phyloP scores from a whole-genome alignment of 2,888 invertebrate species.

The Yponomeuta sedellus region DNA sequence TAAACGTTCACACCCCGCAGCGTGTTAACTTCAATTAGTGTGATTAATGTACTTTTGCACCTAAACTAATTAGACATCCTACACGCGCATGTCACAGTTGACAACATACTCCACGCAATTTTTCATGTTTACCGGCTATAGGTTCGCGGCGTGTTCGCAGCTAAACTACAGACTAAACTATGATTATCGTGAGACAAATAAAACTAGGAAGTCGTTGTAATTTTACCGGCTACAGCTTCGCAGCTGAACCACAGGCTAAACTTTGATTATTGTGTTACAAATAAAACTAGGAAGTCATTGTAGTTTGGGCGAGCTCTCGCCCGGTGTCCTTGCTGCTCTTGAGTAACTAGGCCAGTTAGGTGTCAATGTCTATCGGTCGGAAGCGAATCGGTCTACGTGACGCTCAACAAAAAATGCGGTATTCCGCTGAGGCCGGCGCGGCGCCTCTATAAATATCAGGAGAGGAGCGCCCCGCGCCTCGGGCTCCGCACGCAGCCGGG shows the following conservation, averaged over 20 bases:
- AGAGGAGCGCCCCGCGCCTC: slow-evolving; percentile 31
- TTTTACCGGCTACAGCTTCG: not conserved
- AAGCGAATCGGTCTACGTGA: slow-evolving; percentile 48
- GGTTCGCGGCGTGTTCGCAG: not conserved
- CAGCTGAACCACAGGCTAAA: not conserved
- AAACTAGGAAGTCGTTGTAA: not conserved
- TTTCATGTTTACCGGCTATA: not conserved
- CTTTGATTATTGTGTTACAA: not conserved
- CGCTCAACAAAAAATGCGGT: slow-evolving; percentile 64
- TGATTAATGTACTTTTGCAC: slow-evolving; percentile 28
- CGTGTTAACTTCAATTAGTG: slow-evolving; percentile 41
- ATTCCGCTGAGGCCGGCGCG: slow-evolving; percentile 57
- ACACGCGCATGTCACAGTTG: slow-evolving; percentile 1
- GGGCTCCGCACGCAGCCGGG: slow-evolving; percentile 28
- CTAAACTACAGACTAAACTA: not conserved
- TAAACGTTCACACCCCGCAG: slow-evolving; percentile 34
- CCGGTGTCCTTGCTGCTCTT: slow-evolving; percentile 8
- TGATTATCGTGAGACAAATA: not conserved
- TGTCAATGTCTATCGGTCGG: slow-evolving; percentile 71
- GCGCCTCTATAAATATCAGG: slow-evolving; percentile 67
- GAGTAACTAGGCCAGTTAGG: slow-evolving; percentile 53
- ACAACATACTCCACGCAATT: not conserved
- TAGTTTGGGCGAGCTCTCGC: slow-evolving; percentile 6
- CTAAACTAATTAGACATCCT: slow-evolving; percentile 3
- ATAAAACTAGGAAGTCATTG: not conserved